phyloP scores from a whole-genome alignment of 2,113 vertebrate species.

The Xyliphius kryptos region DNA sequence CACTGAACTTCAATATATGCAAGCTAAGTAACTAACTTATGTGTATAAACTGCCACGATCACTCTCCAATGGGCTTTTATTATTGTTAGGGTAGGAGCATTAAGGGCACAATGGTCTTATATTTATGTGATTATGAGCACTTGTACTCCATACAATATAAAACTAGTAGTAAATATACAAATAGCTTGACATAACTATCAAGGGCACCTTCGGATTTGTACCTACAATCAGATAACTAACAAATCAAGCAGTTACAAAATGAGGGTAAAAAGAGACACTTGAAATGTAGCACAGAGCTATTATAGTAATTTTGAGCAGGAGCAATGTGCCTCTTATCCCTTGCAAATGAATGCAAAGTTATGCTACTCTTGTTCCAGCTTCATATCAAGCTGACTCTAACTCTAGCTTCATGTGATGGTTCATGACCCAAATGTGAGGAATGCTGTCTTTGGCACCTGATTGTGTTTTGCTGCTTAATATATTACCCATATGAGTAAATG shows the following conservation, averaged over 20 bases:
- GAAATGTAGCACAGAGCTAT: conserved; percentile 32
- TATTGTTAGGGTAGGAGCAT: no score
- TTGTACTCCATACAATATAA: background rate
- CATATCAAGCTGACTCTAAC: conserved; percentile 26
- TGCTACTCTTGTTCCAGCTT: conserved; percentile 21
- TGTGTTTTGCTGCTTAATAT: conserved; percentile 1
- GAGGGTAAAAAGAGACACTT: conserved; percentile 14
- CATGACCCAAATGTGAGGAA: conserved; percentile 17
- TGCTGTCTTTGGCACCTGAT: background rate
- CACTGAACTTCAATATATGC: no score
- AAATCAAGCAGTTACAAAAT: background rate
- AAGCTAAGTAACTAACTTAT: no score
- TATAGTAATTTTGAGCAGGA: conserved; percentile 21
- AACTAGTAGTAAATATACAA: background rate
- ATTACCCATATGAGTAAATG: conserved; percentile 1
- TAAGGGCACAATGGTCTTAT: no score
- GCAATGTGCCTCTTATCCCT: conserved; percentile 22
- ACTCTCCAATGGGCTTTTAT: no score
- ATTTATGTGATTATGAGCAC: background rate
- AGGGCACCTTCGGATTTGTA: conserved; percentile 20
- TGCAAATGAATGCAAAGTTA: conserved; percentile 40
- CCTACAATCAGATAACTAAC: background rate
- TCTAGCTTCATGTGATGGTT: conserved; percentile 24
- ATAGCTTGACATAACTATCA: background rate
- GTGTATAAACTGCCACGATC: no score